Percentiles rank a stretch among this genome's conserved stretches.
Evolutionary conservation across 2,113 vertebrate species (phyloP).

Genomic region (Engystomops pustulosus): DNA sequence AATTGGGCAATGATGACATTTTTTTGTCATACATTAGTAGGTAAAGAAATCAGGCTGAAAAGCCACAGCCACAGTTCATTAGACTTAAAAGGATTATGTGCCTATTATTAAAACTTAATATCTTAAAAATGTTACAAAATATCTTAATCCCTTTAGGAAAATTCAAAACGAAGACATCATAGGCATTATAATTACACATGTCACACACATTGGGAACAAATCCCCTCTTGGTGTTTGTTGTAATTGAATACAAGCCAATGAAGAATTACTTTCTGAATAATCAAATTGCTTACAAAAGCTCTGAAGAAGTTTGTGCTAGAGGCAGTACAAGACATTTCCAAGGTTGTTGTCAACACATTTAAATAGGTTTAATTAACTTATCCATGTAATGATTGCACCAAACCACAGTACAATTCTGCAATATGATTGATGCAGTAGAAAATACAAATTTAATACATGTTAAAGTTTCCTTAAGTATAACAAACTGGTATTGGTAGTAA

Average conservation of each 20-base stretch:
- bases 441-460: not conserved
- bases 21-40: no score
- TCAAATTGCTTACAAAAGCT: conserved; percentile 42
- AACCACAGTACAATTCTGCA: not conserved
- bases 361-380: conserved; percentile 40
- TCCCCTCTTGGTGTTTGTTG: not conserved
- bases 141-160: not conserved
- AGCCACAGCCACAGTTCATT: no score
- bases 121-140: not conserved
- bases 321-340: conserved; percentile 38
- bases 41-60: no score
- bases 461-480: not conserved
- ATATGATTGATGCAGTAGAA: conserved; percentile 31
- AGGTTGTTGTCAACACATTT: conserved; percentile 16
- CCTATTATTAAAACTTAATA: no score
- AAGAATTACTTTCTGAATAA: conserved; percentile 54
- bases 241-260: conserved; percentile 42
- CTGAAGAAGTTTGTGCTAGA: conserved; percentile 27
- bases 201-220: not conserved
- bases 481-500: not conserved
- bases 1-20: no score
- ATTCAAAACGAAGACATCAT: not conserved
- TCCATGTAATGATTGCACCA: conserved; percentile 12
- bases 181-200: not conserved
- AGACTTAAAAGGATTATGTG: no score